phyloP scores from a whole-genome alignment of 1,140 invertebrate species.

The Zophobas atratus region DNA sequence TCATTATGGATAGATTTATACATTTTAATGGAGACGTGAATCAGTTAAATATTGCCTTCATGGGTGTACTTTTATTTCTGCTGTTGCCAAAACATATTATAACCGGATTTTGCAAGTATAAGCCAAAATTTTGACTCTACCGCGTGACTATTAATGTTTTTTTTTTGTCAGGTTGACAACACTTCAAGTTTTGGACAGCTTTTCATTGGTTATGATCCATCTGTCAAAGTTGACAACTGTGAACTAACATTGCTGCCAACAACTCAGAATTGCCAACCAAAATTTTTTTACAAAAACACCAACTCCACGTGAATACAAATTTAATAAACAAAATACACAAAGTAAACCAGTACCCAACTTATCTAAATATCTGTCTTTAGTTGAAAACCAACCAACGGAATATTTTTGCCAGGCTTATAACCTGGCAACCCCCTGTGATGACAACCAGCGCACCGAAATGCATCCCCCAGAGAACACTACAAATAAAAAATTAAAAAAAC shows the following conservation, averaged over 20 bases:
- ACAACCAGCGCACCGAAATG: conserved; percentile 97
- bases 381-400: conserved; percentile 80
- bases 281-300: background rate
- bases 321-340: conserved; percentile 62
- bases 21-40: conserved; percentile 33
- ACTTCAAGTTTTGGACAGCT: too few relatives aligned
- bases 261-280: too few relatives aligned
- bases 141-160: too few relatives aligned
- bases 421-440: conserved; percentile 99
- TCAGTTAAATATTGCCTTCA: conserved; percentile 74
- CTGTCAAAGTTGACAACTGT: too few relatives aligned
- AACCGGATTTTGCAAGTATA: too few relatives aligned
- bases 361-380: conserved; percentile 79
- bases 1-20: conserved; percentile 37
- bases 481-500: background rate
- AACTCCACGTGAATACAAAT: background rate
- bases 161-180: too few relatives aligned
- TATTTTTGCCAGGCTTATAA: conserved; percentile 98
- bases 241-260: too few relatives aligned
- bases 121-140: too few relatives aligned
- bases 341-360: too few relatives aligned
- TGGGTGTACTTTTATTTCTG: too few relatives aligned
- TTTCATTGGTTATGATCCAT: too few relatives aligned
- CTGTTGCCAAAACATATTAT: too few relatives aligned
- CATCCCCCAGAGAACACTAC: conserved; percentile 99